phyloP scores from a whole-genome alignment of 2,113 vertebrate species.

The Sardina pilchardus region DNA sequence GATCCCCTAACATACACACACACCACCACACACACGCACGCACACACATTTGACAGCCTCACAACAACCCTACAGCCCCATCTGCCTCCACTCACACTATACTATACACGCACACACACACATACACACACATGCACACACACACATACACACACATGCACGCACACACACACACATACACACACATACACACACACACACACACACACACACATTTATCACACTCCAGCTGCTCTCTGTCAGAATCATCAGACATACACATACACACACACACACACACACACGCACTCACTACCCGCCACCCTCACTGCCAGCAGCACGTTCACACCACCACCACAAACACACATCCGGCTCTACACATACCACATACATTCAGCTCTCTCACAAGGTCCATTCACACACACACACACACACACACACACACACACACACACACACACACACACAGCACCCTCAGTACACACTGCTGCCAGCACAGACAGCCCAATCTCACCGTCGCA shows the following conservation, averaged over 20 bases:
- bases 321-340: too few species aligned
- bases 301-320: background rate
- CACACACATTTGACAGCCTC: background rate
- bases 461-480: too few species aligned
- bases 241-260: background rate
- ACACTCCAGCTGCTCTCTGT: too few species aligned
- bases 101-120: too few species aligned
- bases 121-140: conserved; percentile 18
- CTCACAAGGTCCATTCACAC: conserved; percentile 32
- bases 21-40: conserved; percentile 9
- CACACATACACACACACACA: background rate
- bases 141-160: conserved; percentile 24
- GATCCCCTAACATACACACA: background rate
- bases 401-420: conserved; percentile 26
- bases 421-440: conserved; percentile 6
- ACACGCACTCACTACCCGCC: conserved; percentile 31
- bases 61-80: too few species aligned
- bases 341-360: too few species aligned
- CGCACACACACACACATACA: conserved; percentile 5
- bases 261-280: conserved; percentile 25
- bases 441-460: background rate
- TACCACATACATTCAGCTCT: too few species aligned
- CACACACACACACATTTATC: background rate
- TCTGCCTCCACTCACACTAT: too few species aligned
- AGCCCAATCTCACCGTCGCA: too few species aligned